Conservation (phyloP, 2,888 invertebrate genomes). For the Serrognathus titanus region DNA sequence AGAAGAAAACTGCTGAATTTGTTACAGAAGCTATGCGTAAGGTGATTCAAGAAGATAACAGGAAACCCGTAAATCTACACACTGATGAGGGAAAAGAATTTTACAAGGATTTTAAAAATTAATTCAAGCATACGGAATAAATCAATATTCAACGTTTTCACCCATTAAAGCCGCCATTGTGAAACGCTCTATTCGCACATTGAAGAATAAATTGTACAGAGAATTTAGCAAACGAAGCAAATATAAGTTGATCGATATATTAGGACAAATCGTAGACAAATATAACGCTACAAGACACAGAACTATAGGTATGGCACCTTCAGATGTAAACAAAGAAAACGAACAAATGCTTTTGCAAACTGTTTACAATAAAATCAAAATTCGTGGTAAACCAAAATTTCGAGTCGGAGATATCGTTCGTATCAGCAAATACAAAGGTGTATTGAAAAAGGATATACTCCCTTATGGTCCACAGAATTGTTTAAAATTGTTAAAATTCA, state of each 20-base stretch:
- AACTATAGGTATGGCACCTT: slow-evolving; percentile 31
- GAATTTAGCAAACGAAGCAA: slow-evolving; percentile 1
- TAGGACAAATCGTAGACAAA: background rate
- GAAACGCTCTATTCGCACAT: slow-evolving; percentile 4
- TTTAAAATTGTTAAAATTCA: slow-evolving; percentile 35
- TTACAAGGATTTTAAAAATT: slow-evolving; percentile 25
- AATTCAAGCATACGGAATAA: slow-evolving; percentile 27
- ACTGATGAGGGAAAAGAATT: slow-evolving; percentile 36
- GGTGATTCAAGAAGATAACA: background rate
- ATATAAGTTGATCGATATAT: slow-evolving; percentile 25
- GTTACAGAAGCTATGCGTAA: too few relatives aligned
- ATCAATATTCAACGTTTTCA: too few relatives aligned
- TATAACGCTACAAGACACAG: slow-evolving; percentile 11
- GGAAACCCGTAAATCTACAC: slow-evolving; percentile 31
- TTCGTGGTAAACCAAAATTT: too few relatives aligned
- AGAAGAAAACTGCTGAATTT: too few relatives aligned
- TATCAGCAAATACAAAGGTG: too few relatives aligned
- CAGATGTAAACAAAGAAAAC: slow-evolving; percentile 16
- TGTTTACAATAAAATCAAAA: too few relatives aligned
- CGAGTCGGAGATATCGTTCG: too few relatives aligned
- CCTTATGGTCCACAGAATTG: slow-evolving; percentile 39
- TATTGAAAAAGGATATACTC: slow-evolving; percentile 34
- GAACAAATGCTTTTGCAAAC: too few relatives aligned
- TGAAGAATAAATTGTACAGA: background rate
- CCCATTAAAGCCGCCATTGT: slow-evolving; percentile 23